Evolutionary conservation across 2,888 invertebrate species (phyloP).

Genomic region (Zygogramma bicolorata): DNA sequence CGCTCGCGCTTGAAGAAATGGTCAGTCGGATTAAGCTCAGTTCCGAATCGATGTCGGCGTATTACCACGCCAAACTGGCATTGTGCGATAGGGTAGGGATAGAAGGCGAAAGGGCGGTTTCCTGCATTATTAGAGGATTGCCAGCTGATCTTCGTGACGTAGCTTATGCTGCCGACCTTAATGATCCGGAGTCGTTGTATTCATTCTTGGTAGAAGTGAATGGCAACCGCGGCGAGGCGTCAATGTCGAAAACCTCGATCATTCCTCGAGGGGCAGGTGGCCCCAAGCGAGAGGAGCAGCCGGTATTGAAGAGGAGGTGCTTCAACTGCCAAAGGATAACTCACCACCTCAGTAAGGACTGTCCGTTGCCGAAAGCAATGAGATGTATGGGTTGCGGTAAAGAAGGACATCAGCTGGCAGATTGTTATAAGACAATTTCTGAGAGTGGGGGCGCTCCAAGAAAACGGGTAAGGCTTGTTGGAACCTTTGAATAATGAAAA

Average conservation of each 20-base stretch:
- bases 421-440: not conserved
- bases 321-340: not conserved
- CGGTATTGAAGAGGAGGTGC: conserved; percentile 22
- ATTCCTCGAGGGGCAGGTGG: not conserved
- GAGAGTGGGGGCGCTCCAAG: not conserved
- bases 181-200: conserved; percentile 21
- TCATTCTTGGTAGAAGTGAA: conserved; percentile 22
- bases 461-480: too few relatives aligned
- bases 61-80: too few relatives aligned
- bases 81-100: conserved; percentile 42
- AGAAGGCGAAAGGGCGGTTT: conserved; percentile 28
- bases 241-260: not conserved
- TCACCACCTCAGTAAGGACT: not conserved
- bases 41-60: conserved; percentile 49
- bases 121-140: conserved; percentile 36
- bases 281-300: not conserved
- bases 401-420: not conserved
- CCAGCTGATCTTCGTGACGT: conserved; percentile 31
- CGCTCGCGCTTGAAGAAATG: conserved; percentile 50
- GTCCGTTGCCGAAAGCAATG: not conserved
- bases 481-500: too few relatives aligned
- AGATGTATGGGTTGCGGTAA: not conserved
- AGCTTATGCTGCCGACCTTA: conserved; percentile 30
- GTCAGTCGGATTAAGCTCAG: conserved; percentile 45
- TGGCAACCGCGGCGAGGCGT: not conserved